Percentiles rank a stretch among this genome's conserved stretches.
Evolutionary conservation across 2,797 vertebrate genomes (phyloP).

Genomic region (Percopsis omiscomaycus): DNA sequence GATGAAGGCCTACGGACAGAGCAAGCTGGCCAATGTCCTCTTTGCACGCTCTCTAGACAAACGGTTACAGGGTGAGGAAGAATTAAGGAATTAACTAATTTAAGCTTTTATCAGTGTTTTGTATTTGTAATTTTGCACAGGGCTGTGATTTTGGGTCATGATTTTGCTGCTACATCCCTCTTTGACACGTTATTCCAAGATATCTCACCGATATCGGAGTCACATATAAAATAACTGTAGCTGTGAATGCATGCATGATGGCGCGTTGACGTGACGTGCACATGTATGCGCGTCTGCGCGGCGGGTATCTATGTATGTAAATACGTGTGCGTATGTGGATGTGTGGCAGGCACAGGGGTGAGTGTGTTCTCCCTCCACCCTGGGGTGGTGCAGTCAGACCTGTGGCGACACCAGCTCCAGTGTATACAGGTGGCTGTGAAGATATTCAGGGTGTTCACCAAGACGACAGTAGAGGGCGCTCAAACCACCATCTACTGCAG

Average conservation of each 20-base stretch:
- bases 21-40: conserved; percentile 91
- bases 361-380: conserved; percentile 79
- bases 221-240: too few species aligned
- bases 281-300: too few species aligned
- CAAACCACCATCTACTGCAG: conserved; percentile 81
- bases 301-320: background rate
- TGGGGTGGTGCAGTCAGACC: conserved; percentile 80
- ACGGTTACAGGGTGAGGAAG: conserved; percentile 79
- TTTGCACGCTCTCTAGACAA: conserved; percentile 84
- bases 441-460: conserved; percentile 75
- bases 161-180: too few species aligned
- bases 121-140: too few species aligned
- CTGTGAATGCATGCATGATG: too few species aligned
- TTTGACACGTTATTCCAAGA: too few species aligned
- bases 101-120: too few species aligned
- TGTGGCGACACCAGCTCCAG: conserved; percentile 77
- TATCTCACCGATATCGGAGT: too few species aligned
- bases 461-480: conserved; percentile 77
- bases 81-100: too few species aligned
- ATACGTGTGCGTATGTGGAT: background rate
- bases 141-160: too few species aligned
- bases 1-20: conserved; percentile 88
- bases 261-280: too few species aligned
- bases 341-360: conserved; percentile 65
- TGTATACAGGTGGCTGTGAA: conserved; percentile 74